A percentile compares a stretch with the other conserved stretches of the same genome.
These are phyloP conservation scores for Coptodon bakossiorum DNA, from an alignment of 2,113 vertebrate species.

Conservation along the genomic window DNA sequence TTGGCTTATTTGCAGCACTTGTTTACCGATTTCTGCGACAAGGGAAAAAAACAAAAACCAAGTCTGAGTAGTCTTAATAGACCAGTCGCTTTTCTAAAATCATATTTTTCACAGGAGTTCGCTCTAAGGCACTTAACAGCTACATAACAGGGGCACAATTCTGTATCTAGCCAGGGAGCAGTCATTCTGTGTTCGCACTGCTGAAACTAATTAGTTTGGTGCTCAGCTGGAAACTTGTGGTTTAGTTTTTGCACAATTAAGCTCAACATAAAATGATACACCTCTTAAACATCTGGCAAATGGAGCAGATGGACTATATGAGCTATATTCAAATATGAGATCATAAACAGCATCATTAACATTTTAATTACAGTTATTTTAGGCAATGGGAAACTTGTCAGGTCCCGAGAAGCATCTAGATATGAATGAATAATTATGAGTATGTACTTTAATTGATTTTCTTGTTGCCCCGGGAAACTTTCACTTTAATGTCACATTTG, in stretches of 20 bases:
- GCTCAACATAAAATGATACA: not conserved
- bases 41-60: not conserved
- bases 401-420: not conserved
- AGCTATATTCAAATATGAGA: not conserved
- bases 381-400: not conserved
- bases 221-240: not conserved
- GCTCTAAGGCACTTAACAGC: not conserved
- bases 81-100: not conserved
- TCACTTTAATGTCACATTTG: not conserved
- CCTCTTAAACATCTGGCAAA: not conserved
- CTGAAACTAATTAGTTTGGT: constrained; percentile 8
- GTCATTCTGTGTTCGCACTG: not conserved
- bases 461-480: not conserved
- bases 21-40: not conserved
- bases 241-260: constrained; percentile 8
- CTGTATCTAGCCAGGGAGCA: not conserved
- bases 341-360: constrained; percentile 6
- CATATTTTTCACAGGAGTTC: not conserved
- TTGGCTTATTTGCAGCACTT: not conserved
- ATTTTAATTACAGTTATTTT: not conserved
- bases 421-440: not conserved
- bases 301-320: not conserved
- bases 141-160: not conserved
- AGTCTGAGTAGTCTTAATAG: not conserved
- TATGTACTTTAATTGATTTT: not conserved